Evolutionary conservation across 2,888 invertebrate species (phyloP), one percentile per base, ranked within the genome.

Genomic region (Odontocolon sp.): DNA sequence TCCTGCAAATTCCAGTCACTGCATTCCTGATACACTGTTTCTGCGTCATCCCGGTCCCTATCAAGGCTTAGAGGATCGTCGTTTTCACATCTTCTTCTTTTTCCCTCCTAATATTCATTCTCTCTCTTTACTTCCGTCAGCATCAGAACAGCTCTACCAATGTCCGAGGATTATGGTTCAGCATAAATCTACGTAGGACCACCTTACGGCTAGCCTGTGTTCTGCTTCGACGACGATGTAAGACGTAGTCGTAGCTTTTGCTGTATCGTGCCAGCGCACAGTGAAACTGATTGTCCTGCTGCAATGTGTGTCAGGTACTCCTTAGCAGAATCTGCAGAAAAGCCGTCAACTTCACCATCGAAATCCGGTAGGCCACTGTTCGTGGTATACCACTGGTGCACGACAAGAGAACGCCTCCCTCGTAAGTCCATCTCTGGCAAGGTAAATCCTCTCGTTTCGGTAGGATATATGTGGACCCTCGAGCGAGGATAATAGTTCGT

Each of bases 181-280:
- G 80, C 81, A 85, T 85, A 86, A 85, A 84, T 86, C 83, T 81
- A 82, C 75, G 75, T 73, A 80, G 79, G 74, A 78, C 64, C 64
- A 66, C 77, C 45, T 47, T 50, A 50, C 61, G 78, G 69, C 77
- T 57, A 50, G 38, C 50, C 70, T 42, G 14, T 50, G 36, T 50
- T 38, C 42, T 36, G 42, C 59, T 11, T 50, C 57, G 36, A 61
- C 23, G 71, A 66, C 40, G 16, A 52, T 77, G 75, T 80, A 79
- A 80, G 77, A 75, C 75, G 69, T 66, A 54, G 21, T n/a, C n/a
- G 8, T 33, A 16, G 14, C 16, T 18, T 8, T 52, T 28, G 28
- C 6, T 26, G 26, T 11, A 16, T 4, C 8, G 31, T n/a, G n/a
- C n/a, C n/a, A n/a, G n/a, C n/a, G n/a, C n/a, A n/a, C n/a, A n/a